Evolutionary conservation across 2,113 vertebrate genomes (phyloP).

Genomic region (Ptyas mucosa): DNA sequence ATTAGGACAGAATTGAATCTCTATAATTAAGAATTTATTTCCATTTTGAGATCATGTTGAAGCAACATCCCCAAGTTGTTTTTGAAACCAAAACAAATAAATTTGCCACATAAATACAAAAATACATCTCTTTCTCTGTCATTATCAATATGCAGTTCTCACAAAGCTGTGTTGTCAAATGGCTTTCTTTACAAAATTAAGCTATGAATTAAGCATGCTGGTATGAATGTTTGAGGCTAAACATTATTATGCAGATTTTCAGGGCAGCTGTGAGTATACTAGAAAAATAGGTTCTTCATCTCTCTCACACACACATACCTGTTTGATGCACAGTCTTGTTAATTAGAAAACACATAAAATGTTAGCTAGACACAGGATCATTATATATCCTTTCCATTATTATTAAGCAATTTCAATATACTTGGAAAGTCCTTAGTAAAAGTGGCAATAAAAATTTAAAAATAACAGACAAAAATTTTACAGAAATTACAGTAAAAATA

Average conservation of each 20-base stretch:
- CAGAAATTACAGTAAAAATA: background rate
- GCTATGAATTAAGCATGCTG: slow-evolving; percentile 67
- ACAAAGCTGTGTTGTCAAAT: slow-evolving; percentile 66
- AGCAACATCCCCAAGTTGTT: slow-evolving; percentile 71
- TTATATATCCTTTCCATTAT: slow-evolving; percentile 41
- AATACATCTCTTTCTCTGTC: slow-evolving; percentile 66
- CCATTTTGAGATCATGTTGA: slow-evolving; percentile 69
- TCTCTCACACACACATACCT: background rate
- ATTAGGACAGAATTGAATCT: slow-evolving; percentile 75
- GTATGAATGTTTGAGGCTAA: slow-evolving; percentile 61
- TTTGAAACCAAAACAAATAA: slow-evolving; percentile 59
- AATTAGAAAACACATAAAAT: slow-evolving; percentile 34
- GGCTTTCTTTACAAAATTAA: slow-evolving; percentile 69
- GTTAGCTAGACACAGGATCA: slow-evolving; percentile 31
- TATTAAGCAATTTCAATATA: slow-evolving; percentile 6
- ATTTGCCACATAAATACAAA: slow-evolving; percentile 60
- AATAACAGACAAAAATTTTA: background rate
- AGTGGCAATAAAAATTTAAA: slow-evolving; percentile 18
- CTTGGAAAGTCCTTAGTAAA: slow-evolving; percentile 21
- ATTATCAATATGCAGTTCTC: slow-evolving; percentile 68
- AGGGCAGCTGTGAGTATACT: slow-evolving; percentile 30
- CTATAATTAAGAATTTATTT: slow-evolving; percentile 72
- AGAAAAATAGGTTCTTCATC: slow-evolving; percentile 27
- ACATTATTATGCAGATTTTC: slow-evolving; percentile 53
- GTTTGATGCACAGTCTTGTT: background rate